Evolutionary conservation across 2,888 invertebrate species (phyloP).

Genomic region (Escarpia spicata): DNA sequence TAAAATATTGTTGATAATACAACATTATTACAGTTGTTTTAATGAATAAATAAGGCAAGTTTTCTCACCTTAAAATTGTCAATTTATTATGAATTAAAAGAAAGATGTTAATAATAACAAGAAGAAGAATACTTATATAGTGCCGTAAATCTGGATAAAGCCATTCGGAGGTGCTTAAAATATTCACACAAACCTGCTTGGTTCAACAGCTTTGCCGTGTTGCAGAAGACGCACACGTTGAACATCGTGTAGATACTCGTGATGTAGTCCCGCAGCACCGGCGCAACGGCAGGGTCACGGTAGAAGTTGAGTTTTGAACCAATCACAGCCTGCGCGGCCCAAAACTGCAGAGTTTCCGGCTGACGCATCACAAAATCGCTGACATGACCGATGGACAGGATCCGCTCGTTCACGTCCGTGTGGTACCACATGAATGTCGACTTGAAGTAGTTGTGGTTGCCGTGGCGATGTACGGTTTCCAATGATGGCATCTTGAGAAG

Average conservation of each 20-base stretch:
- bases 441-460: conserved; percentile 69
- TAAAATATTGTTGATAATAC: too few relatives aligned
- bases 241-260: conserved; percentile 64
- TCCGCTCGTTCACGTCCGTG: conserved; percentile 66
- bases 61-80: too few relatives aligned
- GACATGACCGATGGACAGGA: conserved; percentile 53
- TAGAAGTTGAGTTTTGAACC: conserved; percentile 65
- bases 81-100: too few relatives aligned
- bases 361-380: conserved; percentile 40
- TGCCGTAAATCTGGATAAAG: too few relatives aligned
- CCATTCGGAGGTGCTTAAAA: too few relatives aligned
- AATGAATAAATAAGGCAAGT: too few relatives aligned
- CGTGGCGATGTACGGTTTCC: conserved; percentile 67
- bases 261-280: conserved; percentile 64
- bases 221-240: conserved; percentile 66
- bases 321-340: conserved; percentile 64
- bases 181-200: conserved; percentile 55
- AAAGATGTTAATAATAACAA: too few relatives aligned
- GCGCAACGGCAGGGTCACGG: conserved; percentile 58
- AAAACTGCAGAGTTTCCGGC: conserved; percentile 59
- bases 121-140: too few relatives aligned
- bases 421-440: conserved; percentile 69
- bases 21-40: too few relatives aligned
- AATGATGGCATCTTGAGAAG: conserved; percentile 64
- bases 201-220: conserved; percentile 52